Base-by-base conservation (phyloP, 2,888 invertebrate genomes). In the Ormyrus pomaceus region DNA sequence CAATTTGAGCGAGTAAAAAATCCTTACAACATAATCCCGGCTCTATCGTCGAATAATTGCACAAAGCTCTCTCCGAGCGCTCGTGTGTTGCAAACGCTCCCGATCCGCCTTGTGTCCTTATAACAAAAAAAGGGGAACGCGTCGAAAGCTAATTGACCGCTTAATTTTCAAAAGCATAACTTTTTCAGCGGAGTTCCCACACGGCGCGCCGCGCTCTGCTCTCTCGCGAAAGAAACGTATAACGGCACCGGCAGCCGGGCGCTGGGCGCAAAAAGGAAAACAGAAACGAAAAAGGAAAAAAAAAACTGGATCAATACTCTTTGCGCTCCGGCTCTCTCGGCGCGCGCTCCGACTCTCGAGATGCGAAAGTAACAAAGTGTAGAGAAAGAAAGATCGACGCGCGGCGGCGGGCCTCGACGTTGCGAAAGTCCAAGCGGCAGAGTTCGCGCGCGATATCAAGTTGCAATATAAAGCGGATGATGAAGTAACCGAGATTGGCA, bases 261-360 rank as follows among this genome's bases (percentile, higher is more conserved):
- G 45, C 0, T 10, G 58, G 34, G 34, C 34, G 34, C 34, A 34
- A 48, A 50, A 58, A 6, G 19, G n/a, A 53, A 6, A 45, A 9
- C 51, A 34, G 34, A 34, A 34, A 34, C 34, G 2, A 34, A 34
- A 34, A 34, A 59, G 48, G 9, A 56, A 59, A 65, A 11, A 66
- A 72, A 79, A 65, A 79, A 74, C 79, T 70, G 73, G 70, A 79
- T 79, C 79, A 61, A 74, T 70, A 64, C 61, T 34, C 61, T 34
- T 34, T 34, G 34, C 34, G 34, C 34, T 34, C 34, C 34, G 34
- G 34, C 34, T 4, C 34, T 34, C 34, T 34, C 34, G 11, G 6
- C 58, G 7, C 11, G 65, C n/a, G 45, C 19, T 50, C 10, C n/a
- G 11, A 7, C 45, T 19, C 50, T 13, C 62, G 58, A 73, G 64